Percentiles rank a stretch among this genome's conserved stretches.
Conservation (phyloP, 2,797 vertebrate species). For the Melanogrammus aeglefinus region DNA sequence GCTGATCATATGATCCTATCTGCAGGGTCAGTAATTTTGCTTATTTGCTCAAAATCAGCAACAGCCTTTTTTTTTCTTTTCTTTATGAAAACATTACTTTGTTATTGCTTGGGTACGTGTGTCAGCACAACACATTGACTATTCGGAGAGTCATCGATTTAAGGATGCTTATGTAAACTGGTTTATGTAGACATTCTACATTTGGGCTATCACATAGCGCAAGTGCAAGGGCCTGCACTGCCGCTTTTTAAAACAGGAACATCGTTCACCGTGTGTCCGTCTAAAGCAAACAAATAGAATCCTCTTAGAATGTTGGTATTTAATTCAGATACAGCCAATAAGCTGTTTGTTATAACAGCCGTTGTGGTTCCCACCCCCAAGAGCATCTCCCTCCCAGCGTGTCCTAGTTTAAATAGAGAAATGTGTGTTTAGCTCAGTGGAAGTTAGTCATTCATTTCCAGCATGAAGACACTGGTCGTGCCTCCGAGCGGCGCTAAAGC, state of each 20-base stretch:
- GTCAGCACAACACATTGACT: background rate
- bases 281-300: background rate
- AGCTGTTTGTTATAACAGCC: conserved; percentile 52
- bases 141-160: background rate
- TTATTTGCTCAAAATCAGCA: background rate
- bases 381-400: conserved; percentile 54
- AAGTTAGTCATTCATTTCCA: conserved; percentile 69
- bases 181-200: background rate
- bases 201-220: background rate
- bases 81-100: conserved; percentile 38
- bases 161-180: background rate
- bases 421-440: conserved; percentile 56
- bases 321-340: conserved; percentile 54
- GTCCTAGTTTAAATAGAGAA: conserved; percentile 67
- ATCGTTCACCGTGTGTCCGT: background rate
- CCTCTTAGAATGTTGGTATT: conserved; percentile 44
- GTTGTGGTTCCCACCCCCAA: conserved; percentile 46
- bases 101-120: background rate
- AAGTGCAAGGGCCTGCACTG: background rate
- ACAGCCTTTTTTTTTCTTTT: background rate
- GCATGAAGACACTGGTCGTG: conserved; percentile 70
- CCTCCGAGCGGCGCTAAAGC: conserved; percentile 49
- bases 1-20: background rate
- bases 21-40: background rate
- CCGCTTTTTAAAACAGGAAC: background rate